Evolutionary conservation across 2,797 vertebrate genomes (phyloP), one percentile per base, ranked within the genome.

Genomic region (Brachymystax lenok): DNA sequence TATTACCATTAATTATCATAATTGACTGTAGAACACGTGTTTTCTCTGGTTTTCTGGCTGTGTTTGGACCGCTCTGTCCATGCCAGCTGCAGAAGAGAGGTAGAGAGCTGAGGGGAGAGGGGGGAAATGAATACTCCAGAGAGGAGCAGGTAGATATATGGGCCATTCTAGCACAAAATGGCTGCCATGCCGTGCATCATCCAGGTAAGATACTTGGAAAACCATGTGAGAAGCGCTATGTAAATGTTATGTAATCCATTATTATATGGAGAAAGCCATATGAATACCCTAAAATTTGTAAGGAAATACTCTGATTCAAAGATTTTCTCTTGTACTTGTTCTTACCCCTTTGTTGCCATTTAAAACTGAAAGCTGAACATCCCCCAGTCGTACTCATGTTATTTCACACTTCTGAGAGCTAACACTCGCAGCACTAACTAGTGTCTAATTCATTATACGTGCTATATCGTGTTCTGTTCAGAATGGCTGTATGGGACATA

Each of bases 1-100:
- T 14, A 61, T 73, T 73, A 73, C 30, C 72, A 73, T 63, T 5
- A 13, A 61, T 73, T 73, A 73, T 30, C 72, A 73, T 73, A 73
- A 71, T 73, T 61, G 54, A 40, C 69, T 28, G 72, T 73, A 6
- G 72, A 61, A 61, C 12, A 40, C 21, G n/a, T 13, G n/a, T 17
- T 59, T 61, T 59, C 28, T 71, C n/a, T 28, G 70, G 21, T 10
- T 51, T 63, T 24, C 40, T 46, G 40, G 1, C 16, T 24, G 28
- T 17, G 50, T 56, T 69, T 40, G 19, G 33, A 46, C 17, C 17
- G 19, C 16, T 30, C 70, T 30, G 16, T 52, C 27, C 2, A 12
- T 52, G 70, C 21, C 70, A 71, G 70, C 51, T 71, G 70, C 70
- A 28, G 40, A 46, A 46, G 1, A 71, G 70, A 5, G 70, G 52